Evolutionary conservation across 2,888 invertebrate species (phyloP).

Genomic region (Ctena decussata): DNA sequence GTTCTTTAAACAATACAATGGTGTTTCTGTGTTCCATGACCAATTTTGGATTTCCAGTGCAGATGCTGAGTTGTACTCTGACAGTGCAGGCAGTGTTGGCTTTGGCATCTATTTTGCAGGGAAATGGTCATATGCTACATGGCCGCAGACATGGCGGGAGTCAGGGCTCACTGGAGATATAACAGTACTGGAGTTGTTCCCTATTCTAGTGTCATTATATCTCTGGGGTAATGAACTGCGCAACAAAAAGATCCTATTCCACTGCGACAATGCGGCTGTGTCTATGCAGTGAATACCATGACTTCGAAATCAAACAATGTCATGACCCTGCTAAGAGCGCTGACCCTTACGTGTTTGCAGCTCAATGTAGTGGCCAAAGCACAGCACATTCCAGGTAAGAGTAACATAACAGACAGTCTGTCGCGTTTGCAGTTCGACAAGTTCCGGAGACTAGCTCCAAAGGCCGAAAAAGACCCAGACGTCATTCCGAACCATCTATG

Average conservation of each 20-base stretch:
- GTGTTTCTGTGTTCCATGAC: slow-evolving; percentile 33
- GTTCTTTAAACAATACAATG: slow-evolving; percentile 37
- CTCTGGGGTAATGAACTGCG: slow-evolving; percentile 22
- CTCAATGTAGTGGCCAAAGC: slow-evolving; percentile 19
- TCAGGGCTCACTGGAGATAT: slow-evolving; percentile 20
- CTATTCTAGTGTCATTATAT: slow-evolving; percentile 14
- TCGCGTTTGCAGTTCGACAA: slow-evolving; percentile 35
- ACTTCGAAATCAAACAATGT: no score
- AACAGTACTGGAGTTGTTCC: no score
- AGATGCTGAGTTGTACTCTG: no score
- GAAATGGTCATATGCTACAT: no score
- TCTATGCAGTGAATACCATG: slow-evolving; percentile 35
- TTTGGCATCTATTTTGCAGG: no score
- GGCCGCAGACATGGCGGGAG: no score
- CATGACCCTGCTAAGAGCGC: slow-evolving; percentile 27
- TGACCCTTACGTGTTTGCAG: slow-evolving; percentile 22
- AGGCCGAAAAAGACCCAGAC: not conserved
- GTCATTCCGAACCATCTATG: not conserved
- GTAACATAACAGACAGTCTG: slow-evolving; percentile 36
- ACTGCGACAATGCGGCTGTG: no score
- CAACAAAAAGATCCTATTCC: slow-evolving; percentile 23
- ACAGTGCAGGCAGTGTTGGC: no score
- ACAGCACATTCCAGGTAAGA: slow-evolving; percentile 26
- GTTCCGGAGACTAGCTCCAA: slow-evolving; percentile 30
- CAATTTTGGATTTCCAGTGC: no score